Base-by-base conservation (phyloP, 2,797 vertebrate species). In the Thalassophryne amazonica region DNA sequence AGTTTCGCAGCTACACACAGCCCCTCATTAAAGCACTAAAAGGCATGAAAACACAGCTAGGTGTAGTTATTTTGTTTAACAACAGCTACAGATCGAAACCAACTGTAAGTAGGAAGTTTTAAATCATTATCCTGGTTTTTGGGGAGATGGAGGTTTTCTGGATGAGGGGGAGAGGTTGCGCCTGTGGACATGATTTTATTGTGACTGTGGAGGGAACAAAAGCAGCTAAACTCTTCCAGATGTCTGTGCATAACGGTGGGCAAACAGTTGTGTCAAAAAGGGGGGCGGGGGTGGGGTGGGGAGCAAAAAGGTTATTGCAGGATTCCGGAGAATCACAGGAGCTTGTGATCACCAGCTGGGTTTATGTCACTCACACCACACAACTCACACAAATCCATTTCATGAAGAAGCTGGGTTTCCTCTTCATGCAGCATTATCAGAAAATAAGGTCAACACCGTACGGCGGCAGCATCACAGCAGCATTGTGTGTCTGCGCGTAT, bases 181-280 rank as follows among this genome's bases (percentile, higher is more conserved):
- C 60, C 70, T 45, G 60, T 51, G 65, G 77, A 71, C 56, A 42
- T 81, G 80, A 88, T 86, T n/a, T n/a, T 86, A 78, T 12, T 48
- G 69, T 6, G 61, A 66, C 45, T 19, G 16, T 21, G 38, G 45
- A 63, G 76, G 81, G 78, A 83, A 81, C 62, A 79, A 84, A 87
- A 81, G 64, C 54, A 60, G 60, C 28, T 67, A 78, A 86, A 86
- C 73, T 69, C 78, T 89, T 88, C 87, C 90, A 91, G 88, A 90
- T 89, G 90, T 89, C 40, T 51, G 65, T 73, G 52, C 57, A 81
- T 80, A 87, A 85, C 73, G 52, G 49, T 43, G 53, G 59, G 61
- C 33, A 72, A 78, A 76, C 68, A 70, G 63, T 65, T 39, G 52
- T 66, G 65, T 74, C 37, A 48, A 54, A 69, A 56, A 53, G 52